phyloP scores from a whole-genome alignment of 2,113 vertebrate genomes.

The Platanista minor region DNA sequence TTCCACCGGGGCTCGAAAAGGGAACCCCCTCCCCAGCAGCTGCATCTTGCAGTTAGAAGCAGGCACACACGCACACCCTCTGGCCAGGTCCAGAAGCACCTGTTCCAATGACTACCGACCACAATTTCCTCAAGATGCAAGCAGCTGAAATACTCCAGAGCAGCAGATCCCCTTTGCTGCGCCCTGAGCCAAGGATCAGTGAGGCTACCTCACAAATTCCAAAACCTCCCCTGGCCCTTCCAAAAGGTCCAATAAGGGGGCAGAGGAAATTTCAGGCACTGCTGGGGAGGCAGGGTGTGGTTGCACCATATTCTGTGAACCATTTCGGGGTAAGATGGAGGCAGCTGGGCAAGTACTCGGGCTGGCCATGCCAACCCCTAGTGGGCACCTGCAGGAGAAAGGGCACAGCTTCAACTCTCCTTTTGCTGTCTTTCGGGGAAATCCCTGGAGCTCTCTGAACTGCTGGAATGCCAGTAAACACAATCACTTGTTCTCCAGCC shows the following conservation, averaged over 20 bases:
- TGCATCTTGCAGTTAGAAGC: background rate
- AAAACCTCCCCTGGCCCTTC: background rate
- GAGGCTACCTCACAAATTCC: background rate
- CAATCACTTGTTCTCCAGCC: background rate
- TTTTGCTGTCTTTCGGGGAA: background rate
- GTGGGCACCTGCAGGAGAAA: background rate
- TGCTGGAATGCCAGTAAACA: background rate
- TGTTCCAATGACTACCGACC: background rate
- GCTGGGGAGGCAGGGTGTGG: too few relatives aligned
- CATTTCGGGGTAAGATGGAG: rapidly evolving
- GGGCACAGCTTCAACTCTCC: background rate
- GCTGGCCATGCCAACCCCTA: background rate
- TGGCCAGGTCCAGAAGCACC: background rate
- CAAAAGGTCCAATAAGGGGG: background rate
- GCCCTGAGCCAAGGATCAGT: background rate
- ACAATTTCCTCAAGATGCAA: background rate
- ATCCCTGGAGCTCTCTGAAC: background rate
- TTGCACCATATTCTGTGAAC: background rate
- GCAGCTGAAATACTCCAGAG: background rate
- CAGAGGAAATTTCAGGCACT: background rate
- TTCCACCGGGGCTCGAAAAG: background rate
- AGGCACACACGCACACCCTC: rapidly evolving
- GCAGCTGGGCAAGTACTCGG: background rate
- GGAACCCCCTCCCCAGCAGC: background rate
- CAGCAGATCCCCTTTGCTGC: background rate